phyloP scores from a whole-genome alignment of 2,797 vertebrate species.

The Enteromius viviparus region DNA sequence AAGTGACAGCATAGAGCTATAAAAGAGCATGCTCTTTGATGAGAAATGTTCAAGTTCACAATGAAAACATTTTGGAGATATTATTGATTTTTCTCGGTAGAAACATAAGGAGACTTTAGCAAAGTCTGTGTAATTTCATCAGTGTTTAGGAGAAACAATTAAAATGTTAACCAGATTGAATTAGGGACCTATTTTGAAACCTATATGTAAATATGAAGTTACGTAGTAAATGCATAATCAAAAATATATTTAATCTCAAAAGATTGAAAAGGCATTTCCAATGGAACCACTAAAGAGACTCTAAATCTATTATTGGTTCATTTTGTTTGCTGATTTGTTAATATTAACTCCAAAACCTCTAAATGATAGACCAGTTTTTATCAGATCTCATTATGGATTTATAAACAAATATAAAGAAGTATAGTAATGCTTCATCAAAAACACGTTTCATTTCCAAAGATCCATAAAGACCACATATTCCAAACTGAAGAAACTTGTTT shows the following conservation, averaged over 20 bases:
- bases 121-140: neutral
- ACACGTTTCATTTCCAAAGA: neutral
- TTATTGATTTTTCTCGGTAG: neutral
- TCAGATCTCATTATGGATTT: neutral
- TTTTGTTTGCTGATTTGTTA: neutral
- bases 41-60: neutral
- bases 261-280: neutral
- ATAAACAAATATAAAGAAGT: neutral
- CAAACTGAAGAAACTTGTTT: neutral
- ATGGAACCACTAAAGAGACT: neutral
- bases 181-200: neutral
- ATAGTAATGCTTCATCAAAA: too few relatives aligned
- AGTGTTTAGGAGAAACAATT: neutral
- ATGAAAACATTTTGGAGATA: neutral
- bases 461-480: neutral
- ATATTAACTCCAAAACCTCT: neutral
- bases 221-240: neutral
- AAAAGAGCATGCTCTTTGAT: neutral
- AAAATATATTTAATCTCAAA: neutral
- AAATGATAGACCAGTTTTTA: neutral
- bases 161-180: neutral
- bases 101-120: neutral
- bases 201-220: neutral
- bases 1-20: neutral
- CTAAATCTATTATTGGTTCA: neutral